Evolutionary conservation across 1,140 invertebrate species (phyloP).

Genomic region (Macrobrachium nipponense): DNA sequence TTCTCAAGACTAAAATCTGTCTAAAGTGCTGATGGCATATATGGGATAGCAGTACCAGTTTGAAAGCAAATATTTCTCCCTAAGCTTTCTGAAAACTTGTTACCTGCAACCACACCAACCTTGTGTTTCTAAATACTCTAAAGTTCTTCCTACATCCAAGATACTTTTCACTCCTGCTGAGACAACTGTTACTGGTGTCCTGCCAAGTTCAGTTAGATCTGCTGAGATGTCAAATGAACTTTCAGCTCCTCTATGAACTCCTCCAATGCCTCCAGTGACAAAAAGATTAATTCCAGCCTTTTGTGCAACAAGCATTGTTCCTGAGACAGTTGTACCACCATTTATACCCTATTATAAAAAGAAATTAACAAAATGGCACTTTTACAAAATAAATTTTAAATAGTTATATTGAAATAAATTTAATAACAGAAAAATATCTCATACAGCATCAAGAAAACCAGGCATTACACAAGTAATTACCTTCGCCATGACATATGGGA

Average conservation of each 20-base stretch:
- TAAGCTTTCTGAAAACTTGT: too few species aligned
- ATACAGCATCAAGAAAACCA: too few species aligned
- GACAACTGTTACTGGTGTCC: slow-evolving; percentile 88
- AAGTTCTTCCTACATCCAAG: slow-evolving; percentile 92
- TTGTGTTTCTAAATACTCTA: slow-evolving; percentile 85
- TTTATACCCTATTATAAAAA: slow-evolving; percentile 72
- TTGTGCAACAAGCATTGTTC: slow-evolving; percentile 88
- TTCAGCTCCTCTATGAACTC: slow-evolving; percentile 92
- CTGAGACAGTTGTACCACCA: slow-evolving; percentile 97
- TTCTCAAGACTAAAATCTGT: too few species aligned
- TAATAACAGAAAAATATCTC: too few species aligned
- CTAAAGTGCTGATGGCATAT: too few species aligned
- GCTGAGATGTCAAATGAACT: slow-evolving; percentile 92
- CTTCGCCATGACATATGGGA: slow-evolving; percentile 81
- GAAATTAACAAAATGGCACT: slow-evolving; percentile 10
- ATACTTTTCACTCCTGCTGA: slow-evolving; percentile 98
- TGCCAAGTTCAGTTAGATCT: slow-evolving; percentile 90
- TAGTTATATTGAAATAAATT: too few species aligned
- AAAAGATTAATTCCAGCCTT: slow-evolving; percentile 89
- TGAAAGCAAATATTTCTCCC: too few species aligned
- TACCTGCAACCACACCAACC: slow-evolving; percentile 31
- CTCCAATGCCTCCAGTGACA: slow-evolving; percentile 92
- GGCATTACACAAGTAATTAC: slow-evolving; percentile 65
- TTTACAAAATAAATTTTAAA: too few species aligned
- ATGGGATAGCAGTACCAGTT: too few species aligned